Evolutionary conservation across 2,113 vertebrate genomes (phyloP).

Genomic region (Ahaetulla prasina): DNA sequence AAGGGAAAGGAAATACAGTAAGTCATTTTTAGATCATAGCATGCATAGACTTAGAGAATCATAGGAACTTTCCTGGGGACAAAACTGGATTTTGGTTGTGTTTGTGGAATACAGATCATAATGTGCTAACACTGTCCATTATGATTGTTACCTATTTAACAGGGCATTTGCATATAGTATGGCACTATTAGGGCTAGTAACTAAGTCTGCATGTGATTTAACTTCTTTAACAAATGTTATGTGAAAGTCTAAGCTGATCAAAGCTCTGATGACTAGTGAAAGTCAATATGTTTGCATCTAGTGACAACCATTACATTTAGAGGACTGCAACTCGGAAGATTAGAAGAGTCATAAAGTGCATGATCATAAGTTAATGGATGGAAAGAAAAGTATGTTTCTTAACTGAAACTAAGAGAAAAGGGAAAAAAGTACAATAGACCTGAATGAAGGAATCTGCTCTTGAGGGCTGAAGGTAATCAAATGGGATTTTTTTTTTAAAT

Average conservation of each 20-base stretch:
- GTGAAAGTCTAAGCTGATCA: not conserved
- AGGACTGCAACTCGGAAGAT: not conserved
- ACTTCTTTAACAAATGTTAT: not conserved
- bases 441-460: not conserved
- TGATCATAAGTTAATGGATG: not conserved
- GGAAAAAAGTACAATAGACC: not conserved
- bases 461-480: not conserved
- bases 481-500: no score
- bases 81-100: not conserved
- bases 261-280: not conserved
- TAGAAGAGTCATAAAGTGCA: not conserved
- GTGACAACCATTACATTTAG: not conserved
- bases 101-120: not conserved
- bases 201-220: not conserved
- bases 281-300: not conserved
- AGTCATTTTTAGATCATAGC: not conserved
- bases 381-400: not conserved
- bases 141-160: not conserved
- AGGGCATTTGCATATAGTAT: not conserved
- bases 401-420: not conserved
- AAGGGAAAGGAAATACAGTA: not conserved
- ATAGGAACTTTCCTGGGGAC: not conserved
- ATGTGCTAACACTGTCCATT: not conserved
- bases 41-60: not conserved
- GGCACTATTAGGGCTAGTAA: not conserved